Conservation (phyloP, 1,140 invertebrate species). For the Hermetia illucens region DNA sequence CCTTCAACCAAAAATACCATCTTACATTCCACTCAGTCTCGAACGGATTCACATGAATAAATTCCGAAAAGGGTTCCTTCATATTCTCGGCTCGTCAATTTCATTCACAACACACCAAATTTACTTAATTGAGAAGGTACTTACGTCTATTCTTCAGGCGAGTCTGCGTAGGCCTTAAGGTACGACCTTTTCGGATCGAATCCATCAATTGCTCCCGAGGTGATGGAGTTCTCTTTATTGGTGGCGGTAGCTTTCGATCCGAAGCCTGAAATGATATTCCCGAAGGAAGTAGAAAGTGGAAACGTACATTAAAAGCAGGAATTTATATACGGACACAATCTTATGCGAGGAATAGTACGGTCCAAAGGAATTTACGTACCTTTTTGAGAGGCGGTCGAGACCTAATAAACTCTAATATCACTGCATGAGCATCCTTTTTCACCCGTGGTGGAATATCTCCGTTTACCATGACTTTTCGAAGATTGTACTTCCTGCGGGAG, state of each 20-base stretch:
- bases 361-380: constrained; percentile 53
- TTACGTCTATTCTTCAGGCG: constrained; percentile 24
- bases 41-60: too few species aligned
- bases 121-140: too few species aligned
- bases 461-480: constrained; percentile 67
- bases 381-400: constrained; percentile 86
- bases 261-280: constrained; percentile 48
- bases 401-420: constrained; percentile 92
- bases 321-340: too few species aligned
- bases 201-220: constrained; percentile 76
- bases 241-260: constrained; percentile 71
- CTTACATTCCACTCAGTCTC: too few species aligned
- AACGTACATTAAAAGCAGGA: constrained; percentile 2
- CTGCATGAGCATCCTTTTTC: constrained; percentile 85
- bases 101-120: too few species aligned
- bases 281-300: too few species aligned
- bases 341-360: too few species aligned
- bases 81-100: too few species aligned
- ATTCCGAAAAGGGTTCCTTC: too few species aligned
- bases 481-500: constrained; percentile 49
- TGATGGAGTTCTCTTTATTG: constrained; percentile 50
- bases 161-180: constrained; percentile 34
- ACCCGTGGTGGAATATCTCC: constrained; percentile 68
- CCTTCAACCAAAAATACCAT: too few species aligned
- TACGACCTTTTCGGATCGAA: constrained; percentile 69